These are phyloP conservation scores for Drosophila nasuta DNA, from an alignment of 1,140 invertebrate genomes.

Conservation along the genomic window DNA sequence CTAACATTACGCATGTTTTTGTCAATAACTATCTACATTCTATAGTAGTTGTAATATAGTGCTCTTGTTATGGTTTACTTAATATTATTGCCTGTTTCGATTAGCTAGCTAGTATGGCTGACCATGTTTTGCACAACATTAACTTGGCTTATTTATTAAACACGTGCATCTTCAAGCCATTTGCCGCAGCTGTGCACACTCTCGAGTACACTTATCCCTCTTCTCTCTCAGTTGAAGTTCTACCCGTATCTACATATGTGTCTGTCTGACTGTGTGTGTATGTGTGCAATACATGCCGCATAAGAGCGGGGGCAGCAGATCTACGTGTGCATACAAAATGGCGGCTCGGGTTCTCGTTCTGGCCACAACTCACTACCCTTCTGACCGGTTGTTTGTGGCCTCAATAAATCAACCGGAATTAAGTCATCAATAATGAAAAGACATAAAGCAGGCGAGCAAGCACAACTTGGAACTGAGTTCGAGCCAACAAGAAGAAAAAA, in stretches of 20 bases:
- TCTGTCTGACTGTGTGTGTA: constrained; percentile 46
- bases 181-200: constrained; percentile 29
- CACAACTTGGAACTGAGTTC: constrained; percentile 58
- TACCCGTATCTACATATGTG: background rate
- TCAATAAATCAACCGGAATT: constrained; percentile 81
- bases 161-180: constrained; percentile 49
- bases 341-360: constrained; percentile 31
- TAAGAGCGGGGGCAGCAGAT: constrained; percentile 22
- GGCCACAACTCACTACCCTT: constrained; percentile 34
- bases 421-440: constrained; percentile 81
- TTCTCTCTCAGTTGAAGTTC: constrained; percentile 12
- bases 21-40: background rate
- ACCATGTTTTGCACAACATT: constrained; percentile 67
- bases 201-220: constrained; percentile 6
- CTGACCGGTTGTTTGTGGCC: constrained; percentile 75
- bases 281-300: constrained; percentile 31
- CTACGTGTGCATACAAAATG: constrained; percentile 74
- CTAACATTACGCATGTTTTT: no score
- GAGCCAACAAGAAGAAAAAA: constrained; percentile 31
- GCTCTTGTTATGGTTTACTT: background rate
- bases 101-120: constrained; percentile 12
- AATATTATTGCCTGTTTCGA: constrained; percentile 10
- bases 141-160: constrained; percentile 79
- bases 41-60: background rate
- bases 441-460: constrained; percentile 73